Evolutionary conservation across 2,888 invertebrate genomes (phyloP).

Genomic region (Cantharis flavilabris): DNA sequence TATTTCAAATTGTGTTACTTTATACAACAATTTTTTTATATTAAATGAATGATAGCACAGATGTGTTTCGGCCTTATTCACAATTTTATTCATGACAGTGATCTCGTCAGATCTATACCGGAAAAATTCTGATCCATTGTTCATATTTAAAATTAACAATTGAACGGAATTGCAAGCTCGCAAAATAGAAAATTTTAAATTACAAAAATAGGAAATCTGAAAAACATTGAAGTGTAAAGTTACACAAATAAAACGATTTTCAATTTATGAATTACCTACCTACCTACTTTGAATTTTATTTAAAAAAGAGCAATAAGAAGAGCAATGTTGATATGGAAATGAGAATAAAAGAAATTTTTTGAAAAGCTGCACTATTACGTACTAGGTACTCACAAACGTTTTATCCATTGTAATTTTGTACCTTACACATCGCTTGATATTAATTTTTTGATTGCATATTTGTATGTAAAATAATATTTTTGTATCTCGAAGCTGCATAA

Average conservation of each 20-base stretch:
- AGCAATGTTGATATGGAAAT: background rate
- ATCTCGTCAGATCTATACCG: too few species aligned
- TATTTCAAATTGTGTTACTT: too few species aligned
- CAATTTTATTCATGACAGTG: too few species aligned
- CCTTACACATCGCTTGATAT: background rate
- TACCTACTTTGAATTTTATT: background rate
- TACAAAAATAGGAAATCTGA: background rate
- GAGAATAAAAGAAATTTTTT: background rate
- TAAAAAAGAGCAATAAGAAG: background rate
- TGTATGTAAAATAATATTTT: background rate
- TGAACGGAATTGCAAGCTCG: background rate
- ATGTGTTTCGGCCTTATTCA: too few species aligned
- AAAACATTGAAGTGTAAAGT: background rate
- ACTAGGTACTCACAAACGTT: background rate
- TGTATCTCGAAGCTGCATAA: background rate
- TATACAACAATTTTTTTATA: too few species aligned
- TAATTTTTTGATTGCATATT: background rate
- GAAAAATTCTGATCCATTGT: background rate
- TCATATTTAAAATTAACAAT: background rate
- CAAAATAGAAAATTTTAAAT: background rate
- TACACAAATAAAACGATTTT: background rate
- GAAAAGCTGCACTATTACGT: background rate
- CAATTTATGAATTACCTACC: background rate
- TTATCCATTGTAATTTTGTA: background rate
- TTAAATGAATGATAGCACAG: too few species aligned